Base-by-base conservation (phyloP, 2,797 vertebrate genomes). In the Propithecus perrieri region DNA sequence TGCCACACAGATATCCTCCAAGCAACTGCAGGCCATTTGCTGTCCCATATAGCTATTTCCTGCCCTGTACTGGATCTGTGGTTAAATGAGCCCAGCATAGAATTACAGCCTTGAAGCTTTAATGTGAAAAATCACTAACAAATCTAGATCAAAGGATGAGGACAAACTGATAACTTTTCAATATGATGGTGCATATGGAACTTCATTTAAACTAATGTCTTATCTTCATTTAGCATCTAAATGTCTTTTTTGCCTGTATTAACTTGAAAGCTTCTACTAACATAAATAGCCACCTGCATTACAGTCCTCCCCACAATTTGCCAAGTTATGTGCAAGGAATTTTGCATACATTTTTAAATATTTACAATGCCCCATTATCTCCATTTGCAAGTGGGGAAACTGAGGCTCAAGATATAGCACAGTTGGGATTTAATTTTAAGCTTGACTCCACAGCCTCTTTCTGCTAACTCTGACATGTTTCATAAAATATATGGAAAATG, bases 1-100 rank as follows among this genome's bases (percentile, higher is more conserved):
- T 74, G 87, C 81, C 96, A 89, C 43, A 35, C 35, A 93, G 83
- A 59, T 55, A 84, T 28, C 74, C 96, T 91, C 91, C 78, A 80
- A 67, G 81, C 91, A 83, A 96, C 55, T 67, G 83, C 75, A 75
- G 22, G 18, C 81, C 76, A 22, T 38, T 50, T 43, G 79, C 46
- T 85, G 2, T 63, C 81, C 83, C 35, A 9, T 33, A 67, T 0
- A 80, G 57, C 74, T 38, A 26, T 61, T 86, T 88, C 83, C 92
- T 74, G 94, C 61, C 76, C 26, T 5, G 1, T 53, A 76, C 24
- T 41, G 92, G 74, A 61, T 50, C 67, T 67, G 67, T 38, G 65
- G 74, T 46, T 78, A 91, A 81, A 57, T 20, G 30, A 94, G 26
- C 38, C 53, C 57, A 24, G 46, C 63, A 69, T 2, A 91, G 75